Percentiles rank a stretch among this genome's conserved stretches.
Evolutionary conservation across 2,888 invertebrate species (phyloP).

Genomic region (Nephrocerus scutellatus): DNA sequence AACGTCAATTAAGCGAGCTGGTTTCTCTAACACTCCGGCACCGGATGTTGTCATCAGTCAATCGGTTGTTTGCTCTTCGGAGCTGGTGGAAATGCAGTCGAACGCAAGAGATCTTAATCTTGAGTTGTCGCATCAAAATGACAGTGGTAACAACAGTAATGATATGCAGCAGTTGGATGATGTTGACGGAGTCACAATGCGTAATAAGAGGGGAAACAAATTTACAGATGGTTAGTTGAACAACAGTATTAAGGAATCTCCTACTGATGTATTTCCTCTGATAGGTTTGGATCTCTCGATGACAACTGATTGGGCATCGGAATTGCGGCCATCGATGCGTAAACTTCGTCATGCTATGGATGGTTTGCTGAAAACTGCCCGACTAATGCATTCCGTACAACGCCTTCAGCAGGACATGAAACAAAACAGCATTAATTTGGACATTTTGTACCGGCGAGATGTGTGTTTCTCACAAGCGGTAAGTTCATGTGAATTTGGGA

Average conservation of each 20-base stretch:
- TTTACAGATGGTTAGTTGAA: constrained; percentile 58
- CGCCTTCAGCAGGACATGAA: constrained; percentile 72
- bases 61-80: constrained; percentile 4
- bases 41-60: constrained; percentile 43
- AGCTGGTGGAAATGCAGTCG: constrained; percentile 5
- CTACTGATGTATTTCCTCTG: too few relatives aligned
- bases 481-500: constrained; percentile 39
- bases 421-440: constrained; percentile 60
- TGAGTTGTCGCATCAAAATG: constrained; percentile 23
- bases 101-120: constrained; percentile 25
- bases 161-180: neutral
- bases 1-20: constrained; percentile 35
- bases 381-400: constrained; percentile 76
- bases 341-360: constrained; percentile 75
- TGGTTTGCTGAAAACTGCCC: constrained; percentile 64
- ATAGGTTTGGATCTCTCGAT: constrained; percentile 59
- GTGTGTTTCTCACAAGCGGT: constrained; percentile 90
- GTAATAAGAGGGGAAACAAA: constrained; percentile 60
- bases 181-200: constrained; percentile 21
- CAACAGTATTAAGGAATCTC: too few relatives aligned
- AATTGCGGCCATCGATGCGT: constrained; percentile 70
- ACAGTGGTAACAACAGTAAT: constrained; percentile 3
- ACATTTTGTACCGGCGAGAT: constrained; percentile 75
- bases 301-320: constrained; percentile 68
- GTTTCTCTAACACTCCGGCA: constrained; percentile 33